phyloP scores from a whole-genome alignment of 2,797 vertebrate species.

The Paramormyrops hopkinsi region DNA sequence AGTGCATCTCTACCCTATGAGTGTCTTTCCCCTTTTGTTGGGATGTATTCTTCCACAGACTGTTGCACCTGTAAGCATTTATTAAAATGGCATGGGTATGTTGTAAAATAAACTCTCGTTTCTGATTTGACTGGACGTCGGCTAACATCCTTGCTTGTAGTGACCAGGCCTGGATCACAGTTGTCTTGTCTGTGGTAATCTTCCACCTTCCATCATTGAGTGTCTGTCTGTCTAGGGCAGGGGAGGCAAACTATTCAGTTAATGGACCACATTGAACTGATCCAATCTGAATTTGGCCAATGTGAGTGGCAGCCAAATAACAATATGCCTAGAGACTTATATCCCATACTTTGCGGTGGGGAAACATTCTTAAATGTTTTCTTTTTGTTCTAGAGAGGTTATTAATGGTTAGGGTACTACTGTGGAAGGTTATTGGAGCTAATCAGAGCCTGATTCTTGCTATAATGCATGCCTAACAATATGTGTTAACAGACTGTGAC shows the following conservation, averaged over 20 bases:
- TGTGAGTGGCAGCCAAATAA: background rate
- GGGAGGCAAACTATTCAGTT: background rate
- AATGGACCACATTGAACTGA: background rate
- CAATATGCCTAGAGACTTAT: background rate
- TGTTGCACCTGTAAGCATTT: slow-evolving; percentile 18
- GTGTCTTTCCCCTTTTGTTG: background rate
- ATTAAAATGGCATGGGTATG: slow-evolving; percentile 42
- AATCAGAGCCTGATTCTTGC: background rate
- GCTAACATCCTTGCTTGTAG: background rate
- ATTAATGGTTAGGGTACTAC: background rate
- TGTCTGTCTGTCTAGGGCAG: background rate
- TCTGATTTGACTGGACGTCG: slow-evolving; percentile 8
- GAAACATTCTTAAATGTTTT: background rate
- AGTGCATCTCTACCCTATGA: slow-evolving; percentile 25
- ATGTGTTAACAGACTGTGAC: background rate
- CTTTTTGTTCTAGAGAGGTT: background rate
- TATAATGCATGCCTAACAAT: background rate
- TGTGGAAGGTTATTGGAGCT: background rate
- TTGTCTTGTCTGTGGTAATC: background rate
- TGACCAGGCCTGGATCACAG: background rate
- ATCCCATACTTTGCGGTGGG: background rate
- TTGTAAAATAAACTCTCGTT: slow-evolving; percentile 42
- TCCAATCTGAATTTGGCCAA: background rate
- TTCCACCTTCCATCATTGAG: background rate
- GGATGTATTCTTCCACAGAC: background rate